Percentiles rank a stretch among this genome's conserved stretches.
These are phyloP conservation scores for Halocynthia aurantium DNA, from an alignment of 23 tunicate genomes.

Conservation along the genomic window DNA sequence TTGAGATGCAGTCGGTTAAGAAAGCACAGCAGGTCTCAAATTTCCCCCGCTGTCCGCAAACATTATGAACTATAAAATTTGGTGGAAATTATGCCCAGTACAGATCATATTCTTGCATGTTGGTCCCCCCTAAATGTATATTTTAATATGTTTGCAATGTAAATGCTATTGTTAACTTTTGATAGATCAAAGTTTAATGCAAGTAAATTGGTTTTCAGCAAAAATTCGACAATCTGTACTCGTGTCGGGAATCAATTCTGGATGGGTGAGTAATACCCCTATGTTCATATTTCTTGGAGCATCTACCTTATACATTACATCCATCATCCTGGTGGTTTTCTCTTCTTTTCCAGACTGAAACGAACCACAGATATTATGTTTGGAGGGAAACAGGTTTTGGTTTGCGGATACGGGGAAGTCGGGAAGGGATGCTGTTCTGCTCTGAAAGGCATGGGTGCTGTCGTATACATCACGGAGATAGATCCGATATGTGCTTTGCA, in stretches of 20 bases:
- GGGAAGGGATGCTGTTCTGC: constrained; percentile 97
- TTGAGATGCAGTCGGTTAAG: too few species aligned
- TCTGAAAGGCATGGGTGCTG: constrained; percentile 87
- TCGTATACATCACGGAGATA: constrained; percentile 92
- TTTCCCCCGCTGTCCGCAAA: too few species aligned
- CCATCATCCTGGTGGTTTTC: too few species aligned
- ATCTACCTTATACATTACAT: too few species aligned
- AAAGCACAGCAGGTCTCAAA: too few species aligned
- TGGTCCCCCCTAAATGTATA: too few species aligned
- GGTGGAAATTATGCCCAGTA: too few species aligned
- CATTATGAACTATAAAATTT: too few species aligned
- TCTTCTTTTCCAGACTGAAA: constrained; percentile 21
- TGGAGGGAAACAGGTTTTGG: constrained; percentile 97
- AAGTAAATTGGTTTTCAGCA: constrained; percentile 39
- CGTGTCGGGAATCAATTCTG: constrained; percentile 95
- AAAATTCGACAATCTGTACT: constrained; percentile 98
- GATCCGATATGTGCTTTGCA: constrained; percentile 99
- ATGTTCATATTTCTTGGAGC: not conserved
- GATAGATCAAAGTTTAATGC: too few species aligned
- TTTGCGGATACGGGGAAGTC: constrained; percentile 99
- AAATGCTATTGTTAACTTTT: too few species aligned
- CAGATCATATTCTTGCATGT: too few species aligned
- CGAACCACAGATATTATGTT: constrained; percentile 99
- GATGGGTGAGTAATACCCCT: constrained; percentile 61
- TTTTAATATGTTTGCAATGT: too few species aligned